phyloP scores from a whole-genome alignment of 2,113 vertebrate genomes.

The Dasyornis broadbenti region DNA sequence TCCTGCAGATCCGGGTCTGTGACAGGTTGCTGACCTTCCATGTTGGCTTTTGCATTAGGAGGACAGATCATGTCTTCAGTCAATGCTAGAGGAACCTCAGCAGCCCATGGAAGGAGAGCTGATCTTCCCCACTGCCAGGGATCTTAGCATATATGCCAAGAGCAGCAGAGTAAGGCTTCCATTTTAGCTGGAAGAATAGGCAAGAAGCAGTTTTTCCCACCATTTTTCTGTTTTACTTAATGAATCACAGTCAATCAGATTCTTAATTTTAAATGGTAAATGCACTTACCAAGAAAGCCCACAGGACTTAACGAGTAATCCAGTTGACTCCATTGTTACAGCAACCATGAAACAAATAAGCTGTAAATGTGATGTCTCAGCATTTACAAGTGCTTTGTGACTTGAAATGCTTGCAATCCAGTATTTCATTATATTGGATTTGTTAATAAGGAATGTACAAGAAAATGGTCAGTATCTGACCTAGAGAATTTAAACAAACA shows the following conservation, averaged over 20 bases:
- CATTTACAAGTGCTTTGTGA: background rate
- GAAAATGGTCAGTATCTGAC: background rate
- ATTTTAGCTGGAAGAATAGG: background rate
- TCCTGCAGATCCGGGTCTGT: background rate
- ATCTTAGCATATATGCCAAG: background rate
- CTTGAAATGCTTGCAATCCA: background rate
- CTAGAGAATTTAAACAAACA: background rate
- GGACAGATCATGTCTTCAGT: background rate
- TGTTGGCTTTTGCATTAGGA: rapidly evolving
- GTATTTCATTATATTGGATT: background rate
- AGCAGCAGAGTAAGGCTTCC: background rate
- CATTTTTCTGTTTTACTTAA: background rate
- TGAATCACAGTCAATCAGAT: background rate
- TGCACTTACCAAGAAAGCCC: background rate
- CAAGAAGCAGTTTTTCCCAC: background rate
- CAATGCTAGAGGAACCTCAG: background rate
- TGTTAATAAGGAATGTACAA: background rate
- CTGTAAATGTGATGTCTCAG: background rate
- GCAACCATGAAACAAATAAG: background rate
- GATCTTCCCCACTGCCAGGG: background rate
- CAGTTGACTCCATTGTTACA: background rate
- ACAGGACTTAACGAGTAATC: background rate
- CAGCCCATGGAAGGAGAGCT: background rate
- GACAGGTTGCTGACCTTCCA: background rate
- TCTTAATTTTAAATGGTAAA: background rate